Evolutionary conservation across 2,888 invertebrate genomes (phyloP).

Genomic region (Caenorhabditis drosophilae): DNA sequence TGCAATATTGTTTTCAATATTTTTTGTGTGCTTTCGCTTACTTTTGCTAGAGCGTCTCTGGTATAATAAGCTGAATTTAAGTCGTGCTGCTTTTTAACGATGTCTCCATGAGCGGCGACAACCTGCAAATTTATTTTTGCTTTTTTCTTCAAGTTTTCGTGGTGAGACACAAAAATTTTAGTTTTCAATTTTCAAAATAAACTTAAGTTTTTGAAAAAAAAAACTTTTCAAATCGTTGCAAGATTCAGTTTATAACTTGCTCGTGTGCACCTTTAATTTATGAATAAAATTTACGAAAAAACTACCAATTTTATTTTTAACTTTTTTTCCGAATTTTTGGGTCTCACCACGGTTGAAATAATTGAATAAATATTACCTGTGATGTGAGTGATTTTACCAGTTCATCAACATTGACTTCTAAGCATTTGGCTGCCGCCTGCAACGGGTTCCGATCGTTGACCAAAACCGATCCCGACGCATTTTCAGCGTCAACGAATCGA

Average conservation of each 20-base stretch:
- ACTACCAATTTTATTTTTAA: neutral
- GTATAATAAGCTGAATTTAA: slow-evolving; percentile 85
- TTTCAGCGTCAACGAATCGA: slow-evolving; percentile 40
- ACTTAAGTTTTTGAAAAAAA: no score
- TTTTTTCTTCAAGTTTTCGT: neutral
- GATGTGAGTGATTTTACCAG: slow-evolving; percentile 82
- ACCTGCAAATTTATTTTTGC: slow-evolving; percentile 75
- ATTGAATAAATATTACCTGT: slow-evolving; percentile 53
- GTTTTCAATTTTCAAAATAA: no score
- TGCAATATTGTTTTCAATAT: no score
- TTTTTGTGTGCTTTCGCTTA: no score
- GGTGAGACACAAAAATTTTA: no score
- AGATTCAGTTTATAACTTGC: no score
- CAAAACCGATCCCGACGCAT: slow-evolving; percentile 32
- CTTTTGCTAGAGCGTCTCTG: slow-evolving; percentile 89
- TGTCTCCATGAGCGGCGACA: slow-evolving; percentile 89
- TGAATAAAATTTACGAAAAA: no score
- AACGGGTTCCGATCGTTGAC: slow-evolving; percentile 69
- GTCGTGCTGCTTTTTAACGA: slow-evolving; percentile 88
- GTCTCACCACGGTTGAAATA: no score
- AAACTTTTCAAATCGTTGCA: no score
- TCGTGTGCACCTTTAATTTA: no score
- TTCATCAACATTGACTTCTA: slow-evolving; percentile 77
- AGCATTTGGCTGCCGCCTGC: slow-evolving; percentile 74
- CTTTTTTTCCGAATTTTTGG: neutral